Evolutionary conservation across 2,888 invertebrate genomes (phyloP).

Genomic region (Idaea dimidiata): DNA sequence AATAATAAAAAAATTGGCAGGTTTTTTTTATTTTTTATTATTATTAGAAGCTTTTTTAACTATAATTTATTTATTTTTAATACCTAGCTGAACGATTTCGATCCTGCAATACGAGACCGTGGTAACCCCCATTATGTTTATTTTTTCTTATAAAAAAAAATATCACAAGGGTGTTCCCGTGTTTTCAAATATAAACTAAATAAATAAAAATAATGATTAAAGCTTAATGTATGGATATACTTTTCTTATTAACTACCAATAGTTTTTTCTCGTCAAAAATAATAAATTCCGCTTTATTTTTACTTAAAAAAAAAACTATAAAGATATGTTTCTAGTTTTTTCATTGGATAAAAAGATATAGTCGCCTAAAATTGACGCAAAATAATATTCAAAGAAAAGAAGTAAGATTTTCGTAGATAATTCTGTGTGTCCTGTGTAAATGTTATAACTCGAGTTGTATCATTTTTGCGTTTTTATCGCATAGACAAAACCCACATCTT

Average conservation of each 20-base stretch:
- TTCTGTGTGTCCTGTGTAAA: too few relatives aligned
- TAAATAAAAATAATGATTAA: conserved; percentile 65
- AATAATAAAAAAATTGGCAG: too few relatives aligned
- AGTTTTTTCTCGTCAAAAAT: conserved; percentile 3
- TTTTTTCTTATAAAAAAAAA: conserved; percentile 59
- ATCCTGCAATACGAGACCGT: too few relatives aligned
- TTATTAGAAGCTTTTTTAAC: too few relatives aligned
- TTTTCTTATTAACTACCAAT: conserved; percentile 23
- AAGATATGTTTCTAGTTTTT: neutral
- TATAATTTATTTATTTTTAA: too few relatives aligned
- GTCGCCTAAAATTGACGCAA: conserved; percentile 5
- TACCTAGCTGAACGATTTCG: too few relatives aligned
- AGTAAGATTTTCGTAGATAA: neutral
- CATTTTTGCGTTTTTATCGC: too few relatives aligned
- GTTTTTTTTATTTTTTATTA: too few relatives aligned
- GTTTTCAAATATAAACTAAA: conserved; percentile 53
- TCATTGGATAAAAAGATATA: conserved; percentile 2
- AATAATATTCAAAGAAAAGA: conserved; percentile 5
- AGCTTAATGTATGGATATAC: conserved; percentile 55
- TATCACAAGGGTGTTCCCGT: conserved; percentile 74
- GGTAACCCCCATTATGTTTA: conserved; percentile 28
- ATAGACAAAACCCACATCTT: too few relatives aligned
- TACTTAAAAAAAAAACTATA: neutral
- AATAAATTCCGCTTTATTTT: neutral
- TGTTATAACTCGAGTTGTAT: too few relatives aligned